Percentiles rank a stretch among this genome's conserved stretches.
Conservation (phyloP, 2,113 vertebrate species). For the Corvus hawaiiensis region DNA sequence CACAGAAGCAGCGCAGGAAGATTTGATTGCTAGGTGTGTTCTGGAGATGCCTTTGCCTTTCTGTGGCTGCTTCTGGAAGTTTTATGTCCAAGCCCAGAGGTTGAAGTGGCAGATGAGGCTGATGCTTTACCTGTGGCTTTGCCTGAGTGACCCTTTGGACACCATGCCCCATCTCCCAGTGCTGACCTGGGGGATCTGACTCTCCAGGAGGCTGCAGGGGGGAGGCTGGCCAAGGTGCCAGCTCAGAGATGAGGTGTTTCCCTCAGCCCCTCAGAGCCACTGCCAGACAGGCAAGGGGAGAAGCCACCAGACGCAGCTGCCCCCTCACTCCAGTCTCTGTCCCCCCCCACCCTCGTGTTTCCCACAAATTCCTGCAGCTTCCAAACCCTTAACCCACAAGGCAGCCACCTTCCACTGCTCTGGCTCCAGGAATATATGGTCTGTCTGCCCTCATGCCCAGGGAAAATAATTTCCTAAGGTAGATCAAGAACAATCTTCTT, state of each 20-base stretch:
- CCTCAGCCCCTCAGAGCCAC: background rate
- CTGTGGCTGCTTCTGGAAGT: background rate
- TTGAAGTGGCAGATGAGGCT: background rate
- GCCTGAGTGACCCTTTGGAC: background rate
- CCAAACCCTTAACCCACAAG: background rate
- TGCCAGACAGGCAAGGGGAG: background rate
- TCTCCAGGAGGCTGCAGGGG: background rate
- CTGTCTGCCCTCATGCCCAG: background rate
- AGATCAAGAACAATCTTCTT: background rate
- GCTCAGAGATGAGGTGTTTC: background rate
- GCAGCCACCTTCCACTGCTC: background rate
- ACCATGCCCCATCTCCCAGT: accelerated
- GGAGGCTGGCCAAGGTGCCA: background rate
- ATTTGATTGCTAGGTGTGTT: background rate
- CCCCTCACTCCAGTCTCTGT: background rate
- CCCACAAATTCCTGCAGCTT: background rate
- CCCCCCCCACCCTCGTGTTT: background rate
- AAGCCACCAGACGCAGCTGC: background rate
- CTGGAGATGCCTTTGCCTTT: background rate
- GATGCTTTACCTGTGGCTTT: background rate
- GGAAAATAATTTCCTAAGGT: background rate
- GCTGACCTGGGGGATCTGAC: background rate
- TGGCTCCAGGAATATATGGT: background rate
- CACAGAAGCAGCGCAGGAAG: background rate
- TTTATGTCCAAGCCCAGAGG: background rate